Base-by-base conservation (phyloP, 2,113 vertebrate species). In the Poeciliopsis turrubarensis region DNA sequence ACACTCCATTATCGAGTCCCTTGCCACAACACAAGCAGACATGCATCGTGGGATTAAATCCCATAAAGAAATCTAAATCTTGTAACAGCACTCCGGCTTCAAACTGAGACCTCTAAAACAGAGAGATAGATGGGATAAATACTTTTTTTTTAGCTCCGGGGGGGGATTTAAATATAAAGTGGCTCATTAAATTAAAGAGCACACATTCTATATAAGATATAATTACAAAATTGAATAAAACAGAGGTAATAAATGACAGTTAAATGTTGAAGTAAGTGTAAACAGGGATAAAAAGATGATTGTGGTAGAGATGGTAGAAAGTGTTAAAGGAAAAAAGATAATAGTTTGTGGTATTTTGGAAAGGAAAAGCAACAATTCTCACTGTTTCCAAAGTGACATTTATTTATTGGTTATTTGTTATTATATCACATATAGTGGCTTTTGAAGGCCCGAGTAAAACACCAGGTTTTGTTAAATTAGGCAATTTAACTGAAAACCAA, bases 11-110 rank as follows among this genome's bases (percentile, higher is more conserved):
- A 73, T 72, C 29, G 39, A 44, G 51, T 70, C 64, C 27, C 47
- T 47, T 25, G 27, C 5, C 2, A 44, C 27, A 10, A 57, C 32
- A 30, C 29, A 68, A 62, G 68, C 57, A 68, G 73, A 37, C 69
- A 44, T 67, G 34, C 62, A 81, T 70, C 64, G 41, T 70, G 61
- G 37, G 14, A 13, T 75, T 71, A 75, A 72, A 84, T 63, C 65
- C 39, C 62, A 60, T 66, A 51, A 78, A 74, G 64, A 73, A 79
- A 79, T 73, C 2, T 0, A 78, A 80, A 77, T 66, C 54, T 63
- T 75, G 82, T 84, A 69, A 82, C 64, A 65, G 65, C 68, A 65
- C 47, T 65, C 29, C 51, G 68, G 66, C 73, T 69, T 27, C 65
- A 79, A 68, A 70, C 63, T 13, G 3, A 70, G 32, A 68, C 66